Conservation (phyloP, 2,113 vertebrate species). For the Hydrolagus affinis region DNA sequence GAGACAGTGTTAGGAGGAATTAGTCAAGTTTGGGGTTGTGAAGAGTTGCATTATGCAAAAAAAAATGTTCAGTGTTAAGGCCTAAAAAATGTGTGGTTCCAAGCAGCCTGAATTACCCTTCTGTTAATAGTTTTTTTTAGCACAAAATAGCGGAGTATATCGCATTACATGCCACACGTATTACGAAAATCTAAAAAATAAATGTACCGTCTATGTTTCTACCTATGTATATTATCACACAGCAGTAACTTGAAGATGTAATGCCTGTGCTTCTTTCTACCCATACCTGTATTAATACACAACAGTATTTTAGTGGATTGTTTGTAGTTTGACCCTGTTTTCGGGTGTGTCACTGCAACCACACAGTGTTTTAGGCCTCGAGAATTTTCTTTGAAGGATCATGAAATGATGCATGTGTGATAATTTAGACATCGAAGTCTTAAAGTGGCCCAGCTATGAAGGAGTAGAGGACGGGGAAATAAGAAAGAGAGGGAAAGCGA, state of each 20-base stretch:
- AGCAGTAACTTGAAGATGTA: conserved; percentile 60
- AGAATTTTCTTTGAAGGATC: conserved; percentile 78
- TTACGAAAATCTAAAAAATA: conserved; percentile 88
- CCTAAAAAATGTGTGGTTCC: conserved; percentile 99
- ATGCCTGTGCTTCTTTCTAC: conserved; percentile 73
- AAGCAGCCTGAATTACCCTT: conserved; percentile 85
- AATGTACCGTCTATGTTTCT: conserved; percentile 99
- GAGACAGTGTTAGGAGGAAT: conserved; percentile 61
- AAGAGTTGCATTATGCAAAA: conserved; percentile 99
- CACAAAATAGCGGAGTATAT: conserved; percentile 99
- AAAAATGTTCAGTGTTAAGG: conserved; percentile 98
- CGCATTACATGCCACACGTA: conserved; percentile 99
- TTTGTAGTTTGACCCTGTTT: conserved; percentile 66
- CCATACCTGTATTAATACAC: conserved; percentile 51
- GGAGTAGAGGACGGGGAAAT: conserved; percentile 64
- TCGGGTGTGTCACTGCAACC: conserved; percentile 73
- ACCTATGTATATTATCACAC: conserved; percentile 99
- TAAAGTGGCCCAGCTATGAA: conserved; percentile 83
- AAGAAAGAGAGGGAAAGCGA: conserved; percentile 65
- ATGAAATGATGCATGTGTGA: conserved; percentile 87
- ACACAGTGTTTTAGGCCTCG: conserved; percentile 91
- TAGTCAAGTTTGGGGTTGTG: conserved; percentile 69
- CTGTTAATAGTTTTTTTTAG: conserved; percentile 99
- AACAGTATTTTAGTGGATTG: conserved; percentile 77
- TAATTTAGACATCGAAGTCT: conserved; percentile 82